phyloP scores from a whole-genome alignment of 2,113 vertebrate genomes.

The Synchiropus splendidus region DNA sequence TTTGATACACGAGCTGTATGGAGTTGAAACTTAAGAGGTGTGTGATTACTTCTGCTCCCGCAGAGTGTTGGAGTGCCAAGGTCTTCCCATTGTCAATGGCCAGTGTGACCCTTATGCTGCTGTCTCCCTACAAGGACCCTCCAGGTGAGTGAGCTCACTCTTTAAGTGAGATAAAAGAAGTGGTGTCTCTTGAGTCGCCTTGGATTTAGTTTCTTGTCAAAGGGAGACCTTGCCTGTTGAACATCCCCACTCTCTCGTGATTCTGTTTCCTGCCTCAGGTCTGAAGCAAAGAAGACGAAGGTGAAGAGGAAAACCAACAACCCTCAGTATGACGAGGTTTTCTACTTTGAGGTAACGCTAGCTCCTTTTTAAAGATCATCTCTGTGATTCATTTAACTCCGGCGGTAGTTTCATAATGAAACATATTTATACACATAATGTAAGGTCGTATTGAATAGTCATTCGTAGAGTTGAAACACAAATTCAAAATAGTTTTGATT shows the following conservation, averaged over 20 bases:
- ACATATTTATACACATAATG: no score
- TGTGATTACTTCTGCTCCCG: conserved; percentile 4
- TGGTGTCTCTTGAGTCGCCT: no score
- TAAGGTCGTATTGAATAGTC: no score
- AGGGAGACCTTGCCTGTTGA: no score
- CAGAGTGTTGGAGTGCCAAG: conserved; percentile 94
- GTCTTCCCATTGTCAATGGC: conserved; percentile 91
- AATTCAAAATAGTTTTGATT: no score
- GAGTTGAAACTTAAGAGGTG: no score
- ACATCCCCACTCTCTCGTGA: background rate
- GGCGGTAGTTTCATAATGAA: no score
- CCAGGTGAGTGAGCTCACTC: conserved; percentile 66
- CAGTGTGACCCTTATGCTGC: conserved; percentile 95
- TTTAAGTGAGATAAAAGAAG: no score
- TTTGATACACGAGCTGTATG: no score
- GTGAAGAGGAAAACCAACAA: conserved; percentile 97
- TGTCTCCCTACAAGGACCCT: conserved; percentile 84
- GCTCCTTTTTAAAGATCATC: background rate
- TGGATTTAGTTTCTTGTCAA: no score
- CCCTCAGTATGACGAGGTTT: conserved; percentile 95
- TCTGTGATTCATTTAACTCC: background rate
- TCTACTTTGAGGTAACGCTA: conserved; percentile 91
- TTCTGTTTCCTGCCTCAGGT: conserved; percentile 59
- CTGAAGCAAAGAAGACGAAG: conserved; percentile 96
- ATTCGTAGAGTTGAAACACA: no score